phyloP scores from a whole-genome alignment of 2,797 vertebrate species.

The Botia almorhae region DNA sequence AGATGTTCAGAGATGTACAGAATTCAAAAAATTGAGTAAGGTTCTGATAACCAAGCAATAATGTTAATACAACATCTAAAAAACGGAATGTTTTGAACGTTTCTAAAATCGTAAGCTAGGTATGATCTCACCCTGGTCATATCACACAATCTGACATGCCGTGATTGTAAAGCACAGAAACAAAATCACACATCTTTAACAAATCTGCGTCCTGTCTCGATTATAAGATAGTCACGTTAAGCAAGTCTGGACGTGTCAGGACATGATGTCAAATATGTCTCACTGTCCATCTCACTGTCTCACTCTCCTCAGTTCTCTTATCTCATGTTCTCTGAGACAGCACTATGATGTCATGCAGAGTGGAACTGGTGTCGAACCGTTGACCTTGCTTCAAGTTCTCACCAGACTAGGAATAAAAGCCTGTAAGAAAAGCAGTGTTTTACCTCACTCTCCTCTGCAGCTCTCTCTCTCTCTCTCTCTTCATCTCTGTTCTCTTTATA shows the following conservation, averaged over 20 bases:
- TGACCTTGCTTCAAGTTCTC: slow-evolving; percentile 28
- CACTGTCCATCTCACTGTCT: background rate
- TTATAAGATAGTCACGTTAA: background rate
- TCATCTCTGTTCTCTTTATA: slow-evolving; percentile 3
- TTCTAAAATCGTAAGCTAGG: no score
- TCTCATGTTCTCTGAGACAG: slow-evolving; percentile 6
- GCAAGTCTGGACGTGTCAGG: slow-evolving; percentile 16
- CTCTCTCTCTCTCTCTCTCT: background rate
- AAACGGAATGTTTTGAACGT: no score
- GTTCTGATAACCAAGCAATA: no score
- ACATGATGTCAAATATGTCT: slow-evolving; percentile 19
- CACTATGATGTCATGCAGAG: slow-evolving; percentile 30
- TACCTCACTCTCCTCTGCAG: slow-evolving; percentile 19
- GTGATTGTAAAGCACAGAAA: no score
- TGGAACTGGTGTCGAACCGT: slow-evolving; percentile 8
- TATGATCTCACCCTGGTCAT: slow-evolving; percentile 1
- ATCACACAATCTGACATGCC: slow-evolving; percentile 10
- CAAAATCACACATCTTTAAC: background rate
- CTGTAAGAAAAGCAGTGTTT: slow-evolving; percentile 12
- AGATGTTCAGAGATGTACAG: no score
- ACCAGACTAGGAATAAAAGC: slow-evolving; percentile 14
- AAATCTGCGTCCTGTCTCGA: background rate
- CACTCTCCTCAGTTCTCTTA: slow-evolving; percentile 3
- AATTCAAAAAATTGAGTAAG: no score
- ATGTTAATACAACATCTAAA: no score